Percentiles rank a stretch among this genome's conserved stretches.
Conservation (phyloP, 2,113 vertebrate genomes). For the Casuarius casuarius region DNA sequence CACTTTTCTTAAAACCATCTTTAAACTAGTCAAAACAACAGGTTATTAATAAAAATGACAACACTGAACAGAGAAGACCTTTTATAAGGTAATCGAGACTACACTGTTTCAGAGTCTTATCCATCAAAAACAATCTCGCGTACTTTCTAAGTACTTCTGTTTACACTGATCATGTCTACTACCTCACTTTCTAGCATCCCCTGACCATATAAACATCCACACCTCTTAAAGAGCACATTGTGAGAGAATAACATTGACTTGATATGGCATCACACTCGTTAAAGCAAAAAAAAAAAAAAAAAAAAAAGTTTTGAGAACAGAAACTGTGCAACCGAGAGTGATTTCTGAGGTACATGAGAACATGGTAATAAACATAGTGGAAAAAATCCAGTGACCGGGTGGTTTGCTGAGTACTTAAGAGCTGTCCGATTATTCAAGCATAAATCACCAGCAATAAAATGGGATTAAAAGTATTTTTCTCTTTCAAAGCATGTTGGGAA, state of each 20-base stretch:
- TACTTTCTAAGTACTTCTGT: conserved; percentile 73
- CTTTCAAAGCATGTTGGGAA: neutral
- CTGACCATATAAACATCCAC: conserved; percentile 80
- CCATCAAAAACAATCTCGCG: conserved; percentile 60
- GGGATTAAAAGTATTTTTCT: neutral
- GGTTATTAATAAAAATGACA: conserved; percentile 79
- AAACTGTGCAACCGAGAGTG: conserved; percentile 91
- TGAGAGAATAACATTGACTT: conserved; percentile 84
- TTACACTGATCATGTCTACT: conserved; percentile 72
- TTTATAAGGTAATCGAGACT: conserved; percentile 72
- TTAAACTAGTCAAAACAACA: conserved; percentile 81
- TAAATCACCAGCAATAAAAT: neutral
- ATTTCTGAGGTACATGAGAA: conserved; percentile 91
- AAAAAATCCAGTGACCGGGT: conserved; percentile 75
- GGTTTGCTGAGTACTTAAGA: conserved; percentile 53
- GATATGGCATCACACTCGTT: conserved; percentile 90
- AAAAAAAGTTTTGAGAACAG: conserved; percentile 79
- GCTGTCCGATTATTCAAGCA: neutral
- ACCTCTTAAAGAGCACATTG: conserved; percentile 81
- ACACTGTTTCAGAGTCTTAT: conserved; percentile 62
- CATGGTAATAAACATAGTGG: conserved; percentile 86
- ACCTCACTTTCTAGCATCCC: conserved; percentile 75
- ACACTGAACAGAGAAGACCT: conserved; percentile 80
- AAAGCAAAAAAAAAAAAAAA: conserved; percentile 81
- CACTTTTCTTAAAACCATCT: conserved; percentile 81